A percentile compares a stretch with the other conserved stretches of the same genome.
phyloP scores from a whole-genome alignment of 2,797 vertebrate species.

The Cacajao melanocephalus region DNA sequence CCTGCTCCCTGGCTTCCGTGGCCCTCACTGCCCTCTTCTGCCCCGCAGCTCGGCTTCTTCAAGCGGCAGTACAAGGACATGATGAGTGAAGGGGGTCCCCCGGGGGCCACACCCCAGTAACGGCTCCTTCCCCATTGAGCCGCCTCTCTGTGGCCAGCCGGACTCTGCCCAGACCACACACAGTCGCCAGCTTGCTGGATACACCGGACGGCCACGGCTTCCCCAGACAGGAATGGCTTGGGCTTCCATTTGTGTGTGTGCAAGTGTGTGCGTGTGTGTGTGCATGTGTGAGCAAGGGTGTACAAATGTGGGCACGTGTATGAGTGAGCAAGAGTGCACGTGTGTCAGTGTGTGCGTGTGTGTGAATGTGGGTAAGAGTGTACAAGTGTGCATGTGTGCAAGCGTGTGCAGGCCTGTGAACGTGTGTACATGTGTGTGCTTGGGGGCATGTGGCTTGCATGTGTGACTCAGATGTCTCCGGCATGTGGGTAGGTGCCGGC shows the following conservation, averaged over 20 bases:
- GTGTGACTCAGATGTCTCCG: background rate
- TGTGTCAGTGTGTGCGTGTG: no score
- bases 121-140: background rate
- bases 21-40: background rate
- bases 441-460: background rate
- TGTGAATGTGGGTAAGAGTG: background rate
- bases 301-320: background rate
- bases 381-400: no score
- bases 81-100: conserved; percentile 75
- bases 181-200: background rate
- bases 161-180: background rate
- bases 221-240: background rate
- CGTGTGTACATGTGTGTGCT: background rate
- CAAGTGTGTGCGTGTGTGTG: background rate
- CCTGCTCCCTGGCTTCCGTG: background rate
- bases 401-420: background rate
- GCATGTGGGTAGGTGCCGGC: background rate
- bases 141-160: background rate
- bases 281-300: background rate
- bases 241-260: background rate
- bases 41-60: conserved; percentile 90
- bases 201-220: background rate
- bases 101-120: background rate
- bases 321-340: background rate
- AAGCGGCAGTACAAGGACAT: conserved; percentile 89